Percentiles rank a stretch among this genome's conserved stretches.
Conservation (phyloP, 2,113 vertebrate genomes). For the Atrichornis clamosus region DNA sequence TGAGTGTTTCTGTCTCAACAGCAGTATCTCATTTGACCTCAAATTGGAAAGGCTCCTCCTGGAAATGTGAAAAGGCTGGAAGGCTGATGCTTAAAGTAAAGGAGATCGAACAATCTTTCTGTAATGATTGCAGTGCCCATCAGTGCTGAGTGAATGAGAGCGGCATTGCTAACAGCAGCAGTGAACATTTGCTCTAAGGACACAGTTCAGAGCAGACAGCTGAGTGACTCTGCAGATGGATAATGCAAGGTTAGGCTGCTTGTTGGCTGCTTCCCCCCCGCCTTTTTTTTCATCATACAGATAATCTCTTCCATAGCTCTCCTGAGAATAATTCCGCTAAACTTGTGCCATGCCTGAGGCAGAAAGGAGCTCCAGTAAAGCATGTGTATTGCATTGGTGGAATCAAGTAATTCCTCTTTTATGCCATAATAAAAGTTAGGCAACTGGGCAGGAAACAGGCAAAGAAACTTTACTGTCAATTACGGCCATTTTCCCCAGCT, state of each 20-base stretch:
- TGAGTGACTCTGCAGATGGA: not conserved
- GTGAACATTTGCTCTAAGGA: not conserved
- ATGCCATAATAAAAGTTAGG: not conserved
- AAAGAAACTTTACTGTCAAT: not conserved
- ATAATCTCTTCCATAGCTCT: not conserved
- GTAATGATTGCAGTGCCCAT: not conserved
- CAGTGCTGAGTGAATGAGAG: not conserved
- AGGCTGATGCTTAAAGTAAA: slow-evolving; percentile 7
- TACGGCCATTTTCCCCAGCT: not conserved
- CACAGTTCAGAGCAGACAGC: not conserved
- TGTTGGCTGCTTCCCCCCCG: not conserved
- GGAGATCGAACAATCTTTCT: slow-evolving; percentile 13
- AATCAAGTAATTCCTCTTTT: not conserved
- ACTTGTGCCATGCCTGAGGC: not conserved
- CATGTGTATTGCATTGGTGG: not conserved
- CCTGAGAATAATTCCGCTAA: slow-evolving; percentile 17
- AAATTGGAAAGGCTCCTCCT: not conserved
- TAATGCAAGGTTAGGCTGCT: not conserved
- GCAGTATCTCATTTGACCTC: not conserved
- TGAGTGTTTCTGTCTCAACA: not conserved
- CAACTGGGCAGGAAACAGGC: not conserved
- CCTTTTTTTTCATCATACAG: not conserved
- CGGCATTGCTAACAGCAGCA: not conserved
- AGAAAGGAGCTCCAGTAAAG: not conserved
- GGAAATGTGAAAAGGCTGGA: slow-evolving; percentile 2